A percentile compares a stretch with the other conserved stretches of the same genome.
These are phyloP conservation scores for Sycophaga agraensis DNA, from an alignment of 1,140 invertebrate genomes.

Conservation along the genomic window DNA sequence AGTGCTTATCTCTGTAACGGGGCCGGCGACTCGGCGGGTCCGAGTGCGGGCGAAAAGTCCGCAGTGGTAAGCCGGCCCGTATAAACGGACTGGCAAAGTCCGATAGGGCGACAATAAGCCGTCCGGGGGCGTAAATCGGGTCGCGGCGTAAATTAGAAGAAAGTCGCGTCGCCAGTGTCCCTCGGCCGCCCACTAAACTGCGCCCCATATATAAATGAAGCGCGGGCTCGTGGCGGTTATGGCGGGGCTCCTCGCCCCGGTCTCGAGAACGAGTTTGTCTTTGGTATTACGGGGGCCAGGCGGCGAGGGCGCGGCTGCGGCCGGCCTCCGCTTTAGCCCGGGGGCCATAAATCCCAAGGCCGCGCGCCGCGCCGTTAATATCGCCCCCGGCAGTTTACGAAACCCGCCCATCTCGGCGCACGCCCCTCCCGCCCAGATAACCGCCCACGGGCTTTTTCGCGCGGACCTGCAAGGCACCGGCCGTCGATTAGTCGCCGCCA, in stretches of 20 bases:
- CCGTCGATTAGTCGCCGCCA: too few species aligned
- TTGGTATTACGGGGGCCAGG: conserved; percentile 49
- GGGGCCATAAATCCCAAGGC: conserved; percentile 47
- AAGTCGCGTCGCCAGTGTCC: conserved; percentile 25
- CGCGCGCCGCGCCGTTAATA: conserved; percentile 46
- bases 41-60: neutral
- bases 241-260: conserved; percentile 35
- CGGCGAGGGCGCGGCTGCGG: conserved; percentile 7
- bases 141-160: conserved; percentile 17
- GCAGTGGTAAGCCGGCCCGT: neutral
- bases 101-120: too few species aligned
- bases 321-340: conserved; percentile 32
- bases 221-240: conserved; percentile 6
- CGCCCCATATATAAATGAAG: neutral
- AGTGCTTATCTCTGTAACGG: neutral
- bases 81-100: too few species aligned
- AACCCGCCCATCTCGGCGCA: conserved; percentile 43
- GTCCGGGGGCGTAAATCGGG: too few species aligned
- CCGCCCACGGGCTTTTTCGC: too few species aligned
- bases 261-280: conserved; percentile 49
- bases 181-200: too few species aligned
- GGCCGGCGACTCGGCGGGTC: neutral
- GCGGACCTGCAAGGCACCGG: too few species aligned
- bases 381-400: conserved; percentile 48
- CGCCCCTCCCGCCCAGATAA: too few species aligned